Evolutionary conservation across 2,113 vertebrate species (phyloP).

Genomic region (Beaufortia kweichowensis): DNA sequence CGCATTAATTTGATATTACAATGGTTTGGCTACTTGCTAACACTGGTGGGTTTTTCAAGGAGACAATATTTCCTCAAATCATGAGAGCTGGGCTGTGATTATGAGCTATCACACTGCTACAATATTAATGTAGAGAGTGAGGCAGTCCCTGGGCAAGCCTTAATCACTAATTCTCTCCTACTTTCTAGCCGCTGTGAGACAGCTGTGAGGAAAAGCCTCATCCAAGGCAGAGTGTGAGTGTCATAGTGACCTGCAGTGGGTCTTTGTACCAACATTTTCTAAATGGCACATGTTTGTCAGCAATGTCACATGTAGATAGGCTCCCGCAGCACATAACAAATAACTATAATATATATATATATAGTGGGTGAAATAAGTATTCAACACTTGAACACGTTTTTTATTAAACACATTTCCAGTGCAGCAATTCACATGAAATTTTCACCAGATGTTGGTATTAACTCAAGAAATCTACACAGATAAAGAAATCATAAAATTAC

Average conservation of each 20-base stretch:
- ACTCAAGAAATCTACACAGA: too few species aligned
- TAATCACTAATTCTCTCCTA: not conserved
- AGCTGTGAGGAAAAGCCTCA: constrained; percentile 21
- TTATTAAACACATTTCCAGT: too few species aligned
- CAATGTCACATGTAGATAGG: constrained; percentile 6
- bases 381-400: too few species aligned
- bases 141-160: constrained; percentile 39
- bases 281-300: constrained; percentile 53
- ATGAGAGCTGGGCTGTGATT: constrained; percentile 39
- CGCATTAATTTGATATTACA: constrained; percentile 6
- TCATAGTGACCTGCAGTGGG: constrained; percentile 12
- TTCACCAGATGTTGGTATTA: too few species aligned
- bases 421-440: too few species aligned
- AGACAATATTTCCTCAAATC: constrained; percentile 48
- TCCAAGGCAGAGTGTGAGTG: constrained; percentile 9
- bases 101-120: constrained; percentile 54
- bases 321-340: constrained; percentile 23
- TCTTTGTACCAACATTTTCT: constrained; percentile 46
- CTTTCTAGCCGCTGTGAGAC: constrained; percentile 19
- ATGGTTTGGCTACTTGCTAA: constrained; percentile 24
- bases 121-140: constrained; percentile 54
- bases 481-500: too few species aligned
- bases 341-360: too few species aligned
- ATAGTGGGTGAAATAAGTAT: too few species aligned
- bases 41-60: constrained; percentile 16